Base-by-base conservation (phyloP, 2,113 vertebrate genomes). In the Hippocampus guttulatus region DNA sequence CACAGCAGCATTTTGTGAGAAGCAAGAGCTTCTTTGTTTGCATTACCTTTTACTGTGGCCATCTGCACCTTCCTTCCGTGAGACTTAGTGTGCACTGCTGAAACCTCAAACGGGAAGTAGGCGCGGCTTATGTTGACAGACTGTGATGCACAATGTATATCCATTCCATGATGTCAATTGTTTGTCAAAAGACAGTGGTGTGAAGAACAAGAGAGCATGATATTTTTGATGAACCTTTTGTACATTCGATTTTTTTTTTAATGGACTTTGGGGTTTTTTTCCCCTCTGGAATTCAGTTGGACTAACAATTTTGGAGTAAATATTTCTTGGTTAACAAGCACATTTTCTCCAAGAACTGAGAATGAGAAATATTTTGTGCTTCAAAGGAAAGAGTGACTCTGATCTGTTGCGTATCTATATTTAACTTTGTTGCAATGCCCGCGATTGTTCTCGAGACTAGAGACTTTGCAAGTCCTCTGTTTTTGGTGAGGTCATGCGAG, bases 361-460 rank as follows among this genome's bases (percentile, higher is more conserved):
- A 69, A 47, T 33, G 49, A 74, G 58, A 3, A 64, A 60, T 14
- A 11, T 75, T 73, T 66, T n/a, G 64, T 23, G 41, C 57, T 16
- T 9, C 7, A 25, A 21, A 41, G 52, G 18, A 63, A 64, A 69
- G 54, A 27, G 51, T 52, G 20, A n/a, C 20, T 57, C 57, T 51
- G 27, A 54, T 21, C 20, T 54, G 52, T 54, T 54, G 52, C 41
- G 67, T 67, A 12, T 25, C 40, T 15, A 18, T n/a, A 41, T 68
- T 63, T 16, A 54, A 55, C 43, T 5, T 16, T 41, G 73, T 47
- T 69, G 78, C 66, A 38, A 93, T 93, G 92, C 90, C 92, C 76
- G 90, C 91, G 72, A 91, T 91, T 12, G 87, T 93, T 10, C 83
- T 92, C 4, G 92, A 93, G 64, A 77, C 85, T 38, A 81, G 47